A percentile compares a stretch with the other conserved stretches of the same genome.
Conservation (phyloP, 2,888 invertebrate genomes). For the Emmelina monodactyla region DNA sequence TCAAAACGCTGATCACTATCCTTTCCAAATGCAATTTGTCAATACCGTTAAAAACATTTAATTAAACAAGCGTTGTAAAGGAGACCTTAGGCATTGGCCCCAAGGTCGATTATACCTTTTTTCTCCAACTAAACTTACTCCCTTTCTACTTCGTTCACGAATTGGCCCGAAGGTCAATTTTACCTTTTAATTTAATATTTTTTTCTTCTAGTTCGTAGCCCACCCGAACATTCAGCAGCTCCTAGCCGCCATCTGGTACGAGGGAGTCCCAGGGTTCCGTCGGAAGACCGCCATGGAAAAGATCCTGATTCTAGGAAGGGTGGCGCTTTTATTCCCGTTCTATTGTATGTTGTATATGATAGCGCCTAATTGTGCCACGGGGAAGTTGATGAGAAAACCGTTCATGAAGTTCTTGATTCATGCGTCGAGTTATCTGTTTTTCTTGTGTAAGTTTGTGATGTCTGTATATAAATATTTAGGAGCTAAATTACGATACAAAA, state of each 20-base stretch:
- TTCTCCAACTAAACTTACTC: too few species aligned
- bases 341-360: constrained; percentile 87
- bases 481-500: too few species aligned
- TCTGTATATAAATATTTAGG: too few species aligned
- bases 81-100: too few species aligned
- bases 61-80: too few species aligned
- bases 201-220: constrained; percentile 79
- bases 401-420: constrained; percentile 97
- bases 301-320: constrained; percentile 74
- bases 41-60: too few species aligned
- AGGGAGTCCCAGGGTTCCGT: constrained; percentile 92
- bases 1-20: too few species aligned
- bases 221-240: constrained; percentile 95
- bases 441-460: constrained; percentile 81
- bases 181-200: background rate
- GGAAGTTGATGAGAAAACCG: constrained; percentile 88
- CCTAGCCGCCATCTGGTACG: constrained; percentile 92
- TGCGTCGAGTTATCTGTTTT: constrained; percentile 92
- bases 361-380: constrained; percentile 81
- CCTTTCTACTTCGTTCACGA: too few species aligned
- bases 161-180: too few species aligned
- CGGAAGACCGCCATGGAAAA: constrained; percentile 79
- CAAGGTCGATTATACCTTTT: too few species aligned
- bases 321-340: constrained; percentile 86
- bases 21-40: too few species aligned